Evolutionary conservation across 1,140 invertebrate genomes (phyloP).

Genomic region (Leptonema lineaticorne): DNA sequence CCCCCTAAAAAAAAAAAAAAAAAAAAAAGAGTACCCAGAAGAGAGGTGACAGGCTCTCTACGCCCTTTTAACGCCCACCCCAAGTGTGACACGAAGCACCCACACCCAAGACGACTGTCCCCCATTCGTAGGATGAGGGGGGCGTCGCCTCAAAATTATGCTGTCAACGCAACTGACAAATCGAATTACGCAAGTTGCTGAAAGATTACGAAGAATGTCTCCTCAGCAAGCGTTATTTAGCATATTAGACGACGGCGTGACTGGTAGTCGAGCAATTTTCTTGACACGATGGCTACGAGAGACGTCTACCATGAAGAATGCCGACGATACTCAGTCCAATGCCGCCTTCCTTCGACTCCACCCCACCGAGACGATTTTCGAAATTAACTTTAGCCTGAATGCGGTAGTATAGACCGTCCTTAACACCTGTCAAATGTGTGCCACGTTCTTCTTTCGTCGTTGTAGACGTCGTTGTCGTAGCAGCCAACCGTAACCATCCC

Average conservation of each 20-base stretch:
- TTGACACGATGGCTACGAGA: conserved; percentile 30
- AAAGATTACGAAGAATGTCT: conserved; percentile 43
- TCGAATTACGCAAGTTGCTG: conserved; percentile 42
- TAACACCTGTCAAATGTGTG: conserved; percentile 24
- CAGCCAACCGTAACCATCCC: too few species aligned
- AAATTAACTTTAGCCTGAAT: too few species aligned
- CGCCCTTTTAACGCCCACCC: background rate
- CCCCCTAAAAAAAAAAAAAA: conserved; percentile 8
- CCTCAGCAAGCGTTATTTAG: conserved; percentile 42
- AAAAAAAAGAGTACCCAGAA: background rate
- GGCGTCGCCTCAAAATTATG: conserved; percentile 41
- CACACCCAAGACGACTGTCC: conserved; percentile 22
- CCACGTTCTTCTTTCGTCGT: too few species aligned
- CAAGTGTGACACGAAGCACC: background rate
- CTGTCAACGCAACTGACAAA: conserved; percentile 44
- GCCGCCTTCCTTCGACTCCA: background rate
- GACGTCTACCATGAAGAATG: background rate
- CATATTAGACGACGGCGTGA: conserved; percentile 41
- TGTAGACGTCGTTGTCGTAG: too few species aligned
- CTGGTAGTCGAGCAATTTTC: conserved; percentile 40
- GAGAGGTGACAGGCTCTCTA: background rate
- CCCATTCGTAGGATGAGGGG: too few species aligned
- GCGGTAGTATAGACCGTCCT: too few species aligned
- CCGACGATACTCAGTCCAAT: too few species aligned
- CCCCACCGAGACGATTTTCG: too few species aligned